These are phyloP conservation scores for Tiliacea citrago DNA, from an alignment of 2,888 invertebrate genomes.

Conservation along the genomic window DNA sequence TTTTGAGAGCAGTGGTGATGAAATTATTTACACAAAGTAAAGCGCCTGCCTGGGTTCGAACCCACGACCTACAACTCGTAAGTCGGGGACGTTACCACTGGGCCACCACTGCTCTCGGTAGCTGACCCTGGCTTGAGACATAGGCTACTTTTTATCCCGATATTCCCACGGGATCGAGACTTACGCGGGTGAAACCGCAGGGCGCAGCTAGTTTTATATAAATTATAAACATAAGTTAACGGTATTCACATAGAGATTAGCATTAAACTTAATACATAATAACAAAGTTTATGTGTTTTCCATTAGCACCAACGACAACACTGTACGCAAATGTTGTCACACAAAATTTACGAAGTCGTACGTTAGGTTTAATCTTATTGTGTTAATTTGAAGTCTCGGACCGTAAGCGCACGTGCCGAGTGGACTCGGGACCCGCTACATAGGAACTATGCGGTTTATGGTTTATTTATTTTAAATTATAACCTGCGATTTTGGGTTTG, in stretches of 20 bases:
- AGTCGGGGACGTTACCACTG: no score
- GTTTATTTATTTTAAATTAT: conserved; percentile 1
- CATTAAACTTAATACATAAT: conserved; percentile 19
- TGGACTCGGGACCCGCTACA: conserved; percentile 62
- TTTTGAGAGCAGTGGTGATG: no score
- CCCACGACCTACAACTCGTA: no score
- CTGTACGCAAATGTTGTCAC: conserved; percentile 51
- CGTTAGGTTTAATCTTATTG: conserved; percentile 79
- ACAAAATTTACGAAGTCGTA: conserved; percentile 76
- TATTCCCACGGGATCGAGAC: no score
- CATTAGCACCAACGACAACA: conserved; percentile 43
- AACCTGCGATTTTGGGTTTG: background rate
- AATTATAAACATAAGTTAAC: no score
- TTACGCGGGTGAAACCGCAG: no score
- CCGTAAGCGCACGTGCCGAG: conserved; percentile 66
- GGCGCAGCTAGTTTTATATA: no score
- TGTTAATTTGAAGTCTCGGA: conserved; percentile 75
- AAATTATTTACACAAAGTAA: no score
- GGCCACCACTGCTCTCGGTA: no score
- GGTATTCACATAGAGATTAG: conserved; percentile 14
- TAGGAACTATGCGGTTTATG: conserved; percentile 15
- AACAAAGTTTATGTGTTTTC: conserved; percentile 56
- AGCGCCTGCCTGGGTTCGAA: no score
- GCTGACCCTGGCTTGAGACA: no score
- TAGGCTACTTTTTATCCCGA: no score